Percentiles rank a stretch among this genome's conserved stretches.
Evolutionary conservation across 2,888 invertebrate genomes (phyloP).

Genomic region (Hartigia nigra): DNA sequence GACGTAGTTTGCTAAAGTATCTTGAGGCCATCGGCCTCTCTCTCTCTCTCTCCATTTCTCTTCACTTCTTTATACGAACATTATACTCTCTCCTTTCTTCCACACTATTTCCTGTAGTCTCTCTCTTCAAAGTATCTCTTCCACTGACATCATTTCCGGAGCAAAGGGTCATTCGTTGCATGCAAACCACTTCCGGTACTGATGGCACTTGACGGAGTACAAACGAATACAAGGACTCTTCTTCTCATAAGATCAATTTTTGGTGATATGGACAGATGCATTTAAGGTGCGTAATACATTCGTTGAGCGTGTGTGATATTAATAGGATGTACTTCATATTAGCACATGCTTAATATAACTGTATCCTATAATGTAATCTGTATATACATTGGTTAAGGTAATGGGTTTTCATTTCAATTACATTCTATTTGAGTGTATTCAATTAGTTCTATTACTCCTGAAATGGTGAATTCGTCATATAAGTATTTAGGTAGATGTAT

Average conservation of each 20-base stretch:
- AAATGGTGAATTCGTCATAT: not conserved
- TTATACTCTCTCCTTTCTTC: not conserved
- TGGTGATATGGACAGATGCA: not conserved
- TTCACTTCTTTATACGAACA: not conserved
- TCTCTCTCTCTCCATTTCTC: not conserved
- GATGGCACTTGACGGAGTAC: not conserved
- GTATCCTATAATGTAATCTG: too few species aligned
- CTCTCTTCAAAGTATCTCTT: slow-evolving; percentile 11
- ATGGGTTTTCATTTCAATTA: too few species aligned
- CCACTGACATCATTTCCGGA: slow-evolving; percentile 19
- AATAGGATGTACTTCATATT: not conserved
- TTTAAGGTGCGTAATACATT: not conserved
- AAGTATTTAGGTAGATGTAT: not conserved
- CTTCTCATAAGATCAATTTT: not conserved
- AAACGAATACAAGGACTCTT: not conserved
- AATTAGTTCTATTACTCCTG: not conserved
- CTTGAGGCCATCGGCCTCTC: not conserved
- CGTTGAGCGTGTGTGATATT: not conserved
- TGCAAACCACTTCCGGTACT: slow-evolving; percentile 9
- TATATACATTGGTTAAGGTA: too few species aligned
- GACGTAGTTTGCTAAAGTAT: not conserved
- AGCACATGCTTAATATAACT: not conserved
- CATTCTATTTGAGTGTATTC: not conserved
- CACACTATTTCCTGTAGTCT: slow-evolving; percentile 5
- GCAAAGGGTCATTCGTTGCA: not conserved